Evolutionary conservation across 2,888 invertebrate species (phyloP), one percentile per base, ranked within the genome.

Genomic region (Arrhopalites spinosus): DNA sequence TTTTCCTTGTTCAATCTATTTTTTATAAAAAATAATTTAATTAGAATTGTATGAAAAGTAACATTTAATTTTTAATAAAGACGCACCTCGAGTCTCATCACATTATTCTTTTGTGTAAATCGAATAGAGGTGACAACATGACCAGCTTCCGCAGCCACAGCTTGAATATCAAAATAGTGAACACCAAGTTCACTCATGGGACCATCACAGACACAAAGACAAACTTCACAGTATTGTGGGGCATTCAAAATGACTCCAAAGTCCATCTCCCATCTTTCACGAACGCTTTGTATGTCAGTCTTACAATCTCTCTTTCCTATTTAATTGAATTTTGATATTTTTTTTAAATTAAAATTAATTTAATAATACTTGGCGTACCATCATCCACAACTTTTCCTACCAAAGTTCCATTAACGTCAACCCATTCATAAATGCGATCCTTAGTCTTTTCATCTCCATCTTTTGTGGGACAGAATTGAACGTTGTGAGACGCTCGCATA

Each of bases 141-240:
- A 11, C 75, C 73, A 0, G 30, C 59, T 13, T 50, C 30, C 11
- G 73, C 63, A 2, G 30, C 47, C 0, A 69, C 45, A 2, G 50
- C 7, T 7, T 30, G 63, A 23, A 73, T 43, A 36, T 75, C 72
- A 47, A 75, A 59, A 36, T 20, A 70, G 36, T 75, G 72, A 27
- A 47, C 25, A 1, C 75, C 78, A 17, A 53, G 64, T 1, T 47
- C 61, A 15, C 59, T n/a, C 68, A 77, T 66, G 25, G 77, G 75
- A 13, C 47, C 47, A n/a, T 75, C 75, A 29, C 78, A 78, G 15
- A 72, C 68, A 43, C 77, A 77, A 13, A 75, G 72, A 75, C 77
- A 77, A 7, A 77, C 66, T 68, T 77, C 77, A 59, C 77, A 77
- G 29, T 77, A 77, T 50, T 77, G 77, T 13, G 77, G 77, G 1